phyloP scores from a whole-genome alignment of 1,140 invertebrate species.

The Eufriesea mexicana region DNA sequence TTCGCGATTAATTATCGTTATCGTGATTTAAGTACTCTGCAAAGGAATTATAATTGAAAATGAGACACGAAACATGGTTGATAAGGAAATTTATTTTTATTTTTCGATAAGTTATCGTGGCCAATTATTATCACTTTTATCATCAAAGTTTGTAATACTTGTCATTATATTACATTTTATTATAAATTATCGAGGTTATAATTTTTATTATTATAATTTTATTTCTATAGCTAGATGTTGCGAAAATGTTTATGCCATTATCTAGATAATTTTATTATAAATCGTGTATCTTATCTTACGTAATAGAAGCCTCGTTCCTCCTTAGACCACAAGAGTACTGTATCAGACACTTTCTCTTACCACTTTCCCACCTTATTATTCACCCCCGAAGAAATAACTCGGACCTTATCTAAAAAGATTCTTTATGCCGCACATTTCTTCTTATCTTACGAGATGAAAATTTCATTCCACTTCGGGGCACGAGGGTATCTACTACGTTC shows the following conservation, averaged over 20 bases:
- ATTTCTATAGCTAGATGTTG: rapidly evolving
- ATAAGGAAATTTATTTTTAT: too few species aligned
- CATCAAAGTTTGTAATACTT: too few species aligned
- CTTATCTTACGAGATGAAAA: background rate
- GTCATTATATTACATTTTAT: too few species aligned
- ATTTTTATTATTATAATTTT: background rate
- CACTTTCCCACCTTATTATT: slow-evolving; percentile 15
- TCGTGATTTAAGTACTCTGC: too few species aligned
- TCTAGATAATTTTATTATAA: background rate
- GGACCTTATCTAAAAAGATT: background rate
- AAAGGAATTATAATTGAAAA: too few species aligned
- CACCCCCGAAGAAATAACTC: slow-evolving; percentile 3
- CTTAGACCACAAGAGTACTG: background rate
- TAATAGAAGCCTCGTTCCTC: background rate
- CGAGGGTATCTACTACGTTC: background rate
- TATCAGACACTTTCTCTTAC: background rate
- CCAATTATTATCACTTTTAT: too few species aligned
- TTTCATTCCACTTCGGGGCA: background rate
- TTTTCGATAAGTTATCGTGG: too few species aligned
- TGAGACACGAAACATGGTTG: too few species aligned
- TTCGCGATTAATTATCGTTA: too few species aligned
- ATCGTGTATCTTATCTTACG: background rate
- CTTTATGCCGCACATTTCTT: background rate
- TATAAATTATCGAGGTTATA: too few species aligned
- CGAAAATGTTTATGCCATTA: background rate